Conservation (phyloP, 2,888 invertebrate genomes). For the Netelia inedita region DNA sequence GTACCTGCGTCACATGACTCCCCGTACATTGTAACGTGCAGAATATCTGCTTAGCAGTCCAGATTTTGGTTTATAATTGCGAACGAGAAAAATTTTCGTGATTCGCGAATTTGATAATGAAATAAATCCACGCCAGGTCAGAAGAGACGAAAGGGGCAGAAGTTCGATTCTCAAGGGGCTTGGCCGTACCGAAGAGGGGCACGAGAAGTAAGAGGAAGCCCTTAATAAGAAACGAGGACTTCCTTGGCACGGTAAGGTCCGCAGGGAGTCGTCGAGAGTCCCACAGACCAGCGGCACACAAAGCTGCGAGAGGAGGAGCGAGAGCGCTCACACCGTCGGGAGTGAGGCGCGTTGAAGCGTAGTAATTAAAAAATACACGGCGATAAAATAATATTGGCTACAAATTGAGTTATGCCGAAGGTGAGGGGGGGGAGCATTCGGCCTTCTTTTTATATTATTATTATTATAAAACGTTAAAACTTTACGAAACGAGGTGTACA, state of each 20-base stretch:
- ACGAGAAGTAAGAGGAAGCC: conserved; percentile 70
- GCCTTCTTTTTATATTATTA: conserved; percentile 35
- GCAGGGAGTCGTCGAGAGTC: conserved; percentile 60
- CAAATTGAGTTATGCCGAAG: conserved; percentile 79
- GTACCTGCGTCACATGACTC: too few species aligned
- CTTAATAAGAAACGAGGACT: conserved; percentile 65
- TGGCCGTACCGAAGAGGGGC: conserved; percentile 69
- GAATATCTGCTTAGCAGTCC: not conserved
- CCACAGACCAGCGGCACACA: conserved; percentile 35
- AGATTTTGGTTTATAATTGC: conserved; percentile 2
- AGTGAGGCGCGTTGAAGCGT: conserved; percentile 78
- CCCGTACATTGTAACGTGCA: not conserved
- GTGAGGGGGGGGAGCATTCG: conserved; percentile 27
- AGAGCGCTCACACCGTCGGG: conserved; percentile 38
- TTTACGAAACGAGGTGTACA: conserved; percentile 21
- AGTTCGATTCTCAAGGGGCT: conserved; percentile 81
- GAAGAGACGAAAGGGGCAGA: conserved; percentile 78
- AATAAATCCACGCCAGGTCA: conserved; percentile 74
- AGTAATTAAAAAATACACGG: conserved; percentile 84
- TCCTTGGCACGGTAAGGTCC: conserved; percentile 54
- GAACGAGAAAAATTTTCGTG: conserved; percentile 50
- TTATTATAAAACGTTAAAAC: conserved; percentile 42
- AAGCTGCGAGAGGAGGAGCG: conserved; percentile 32
- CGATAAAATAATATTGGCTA: conserved; percentile 84
- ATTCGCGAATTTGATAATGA: conserved; percentile 75